A percentile compares a stretch with the other conserved stretches of the same genome.
phyloP scores from a whole-genome alignment of 2,113 vertebrate species.

The Chloropsis cyanopogon region DNA sequence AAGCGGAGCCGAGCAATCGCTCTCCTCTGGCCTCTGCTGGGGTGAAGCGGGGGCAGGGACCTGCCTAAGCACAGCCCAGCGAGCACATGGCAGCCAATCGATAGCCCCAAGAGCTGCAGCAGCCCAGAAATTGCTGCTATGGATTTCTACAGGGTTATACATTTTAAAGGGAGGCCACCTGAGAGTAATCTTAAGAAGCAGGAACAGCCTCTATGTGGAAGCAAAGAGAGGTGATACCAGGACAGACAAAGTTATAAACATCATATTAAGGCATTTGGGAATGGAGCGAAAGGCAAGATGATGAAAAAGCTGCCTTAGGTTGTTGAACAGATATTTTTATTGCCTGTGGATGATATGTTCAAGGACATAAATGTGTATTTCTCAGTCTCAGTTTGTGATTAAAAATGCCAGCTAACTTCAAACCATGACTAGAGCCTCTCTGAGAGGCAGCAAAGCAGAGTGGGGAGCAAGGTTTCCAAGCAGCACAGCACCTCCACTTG shows the following conservation, averaged over 20 bases:
- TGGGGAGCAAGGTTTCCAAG: neutral
- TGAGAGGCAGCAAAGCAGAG: neutral
- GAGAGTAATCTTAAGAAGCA: slow-evolving; percentile 17
- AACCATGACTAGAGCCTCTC: neutral
- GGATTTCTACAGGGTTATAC: slow-evolving; percentile 39
- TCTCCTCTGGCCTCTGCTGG: neutral
- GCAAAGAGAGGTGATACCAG: neutral
- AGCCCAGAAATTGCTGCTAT: slow-evolving; percentile 13
- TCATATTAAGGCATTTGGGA: neutral
- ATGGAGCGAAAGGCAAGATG: neutral
- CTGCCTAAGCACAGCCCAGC: neutral
- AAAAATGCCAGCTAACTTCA: neutral
- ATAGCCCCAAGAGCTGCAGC: slow-evolving; percentile 3
- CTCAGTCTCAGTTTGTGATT: neutral
- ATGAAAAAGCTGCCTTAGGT: neutral
- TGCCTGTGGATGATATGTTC: neutral
- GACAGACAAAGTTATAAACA: slow-evolving; percentile 1
- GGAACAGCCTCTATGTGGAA: neutral
- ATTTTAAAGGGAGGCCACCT: neutral
- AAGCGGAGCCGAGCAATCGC: neutral
- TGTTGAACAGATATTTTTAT: neutral
- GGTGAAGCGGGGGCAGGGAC: neutral
- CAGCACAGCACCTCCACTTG: too few species aligned
- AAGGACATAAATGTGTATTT: neutral
- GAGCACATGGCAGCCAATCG: neutral